phyloP scores from a whole-genome alignment of 2,113 vertebrate genomes.

The Prionailurus bengalensis region DNA sequence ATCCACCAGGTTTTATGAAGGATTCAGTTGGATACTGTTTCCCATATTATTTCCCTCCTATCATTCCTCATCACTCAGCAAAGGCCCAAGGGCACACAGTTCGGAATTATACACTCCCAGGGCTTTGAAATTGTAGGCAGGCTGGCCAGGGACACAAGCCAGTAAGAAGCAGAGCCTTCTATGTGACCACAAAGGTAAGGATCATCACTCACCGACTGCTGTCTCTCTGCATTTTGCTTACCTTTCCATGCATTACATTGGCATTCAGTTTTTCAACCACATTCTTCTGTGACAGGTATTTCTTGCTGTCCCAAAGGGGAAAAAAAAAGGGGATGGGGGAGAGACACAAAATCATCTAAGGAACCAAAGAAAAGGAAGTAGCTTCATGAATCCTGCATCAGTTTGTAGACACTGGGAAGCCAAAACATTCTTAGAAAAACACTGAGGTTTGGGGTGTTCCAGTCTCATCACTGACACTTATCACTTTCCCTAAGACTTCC shows the following conservation, averaged over 20 bases:
- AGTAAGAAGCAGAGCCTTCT: not conserved
- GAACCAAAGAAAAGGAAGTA: slow-evolving; percentile 30
- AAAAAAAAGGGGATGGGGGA: not conserved
- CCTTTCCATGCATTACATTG: slow-evolving; percentile 97
- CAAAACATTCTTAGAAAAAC: slow-evolving; percentile 22
- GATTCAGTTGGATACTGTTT: not conserved
- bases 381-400: not conserved
- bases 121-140: not conserved
- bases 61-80: not conserved
- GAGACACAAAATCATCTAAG: not conserved
- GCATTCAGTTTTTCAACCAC: slow-evolving; percentile 99
- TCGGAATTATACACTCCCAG: not conserved
- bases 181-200: not conserved
- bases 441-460: not conserved
- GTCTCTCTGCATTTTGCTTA: slow-evolving; percentile 75
- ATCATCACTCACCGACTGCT: not conserved
- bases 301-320: slow-evolving; percentile 92
- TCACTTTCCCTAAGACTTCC: not conserved
- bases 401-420: not conserved
- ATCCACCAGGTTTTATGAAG: not conserved
- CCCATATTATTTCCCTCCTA: not conserved
- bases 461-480: not conserved
- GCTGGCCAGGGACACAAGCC: not conserved
- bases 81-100: not conserved
- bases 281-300: slow-evolving; percentile 98